phyloP scores from a whole-genome alignment of 2,888 invertebrate genomes.

The Halocaridina rubra region DNA sequence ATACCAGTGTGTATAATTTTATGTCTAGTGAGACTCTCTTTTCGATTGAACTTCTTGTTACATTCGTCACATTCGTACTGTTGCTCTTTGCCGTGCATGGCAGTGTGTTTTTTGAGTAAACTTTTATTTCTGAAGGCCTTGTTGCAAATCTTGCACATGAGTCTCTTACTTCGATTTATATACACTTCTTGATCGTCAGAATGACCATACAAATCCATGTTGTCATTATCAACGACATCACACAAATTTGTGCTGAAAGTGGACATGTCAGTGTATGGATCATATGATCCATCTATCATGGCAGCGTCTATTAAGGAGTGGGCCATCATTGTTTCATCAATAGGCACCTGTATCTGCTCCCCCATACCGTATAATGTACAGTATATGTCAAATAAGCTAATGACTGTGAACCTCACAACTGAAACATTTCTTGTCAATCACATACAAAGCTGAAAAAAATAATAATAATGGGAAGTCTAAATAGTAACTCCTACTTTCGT shows the following conservation, averaged over 20 bases:
- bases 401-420: too few relatives aligned
- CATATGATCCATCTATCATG: neutral
- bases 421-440: too few relatives aligned
- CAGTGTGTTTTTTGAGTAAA: neutral
- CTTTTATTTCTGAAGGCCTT: neutral
- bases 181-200: neutral
- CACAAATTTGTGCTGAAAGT: neutral
- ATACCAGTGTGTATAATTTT: constrained; percentile 18
- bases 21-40: constrained; percentile 19
- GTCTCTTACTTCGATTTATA: neutral
- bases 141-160: neutral
- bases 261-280: neutral
- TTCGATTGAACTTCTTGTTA: constrained; percentile 17
- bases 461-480: too few relatives aligned
- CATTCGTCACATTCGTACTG: constrained; percentile 18
- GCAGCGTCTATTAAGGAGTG: neutral
- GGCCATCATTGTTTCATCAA: neutral
- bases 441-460: too few relatives aligned
- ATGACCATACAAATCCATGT: neutral
- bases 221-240: neutral
- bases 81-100: neutral
- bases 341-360: too few relatives aligned
- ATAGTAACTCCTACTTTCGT: too few relatives aligned
- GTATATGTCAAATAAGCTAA: too few relatives aligned
- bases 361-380: too few relatives aligned